phyloP scores from a whole-genome alignment of 2,888 invertebrate species.

The Clitarchus hookeri region DNA sequence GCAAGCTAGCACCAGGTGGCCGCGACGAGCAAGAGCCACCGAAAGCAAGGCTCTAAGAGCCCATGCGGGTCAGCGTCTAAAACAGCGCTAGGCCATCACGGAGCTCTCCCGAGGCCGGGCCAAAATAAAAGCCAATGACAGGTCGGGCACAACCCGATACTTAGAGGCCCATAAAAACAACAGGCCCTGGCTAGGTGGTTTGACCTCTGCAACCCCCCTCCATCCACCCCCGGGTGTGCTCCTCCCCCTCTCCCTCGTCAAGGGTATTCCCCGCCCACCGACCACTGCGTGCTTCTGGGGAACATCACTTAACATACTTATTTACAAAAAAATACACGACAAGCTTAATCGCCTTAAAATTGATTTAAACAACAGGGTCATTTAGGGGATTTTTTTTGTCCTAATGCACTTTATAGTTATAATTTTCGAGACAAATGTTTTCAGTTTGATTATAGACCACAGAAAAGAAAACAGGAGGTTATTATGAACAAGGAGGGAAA shows the following conservation, averaged over 20 bases:
- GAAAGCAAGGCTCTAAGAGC: no score
- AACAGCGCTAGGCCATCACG: no score
- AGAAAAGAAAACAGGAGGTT: slow-evolving; percentile 11
- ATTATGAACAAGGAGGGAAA: neutral
- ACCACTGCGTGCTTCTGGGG: neutral
- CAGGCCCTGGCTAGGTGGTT: slow-evolving; percentile 17
- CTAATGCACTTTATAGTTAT: slow-evolving; percentile 17
- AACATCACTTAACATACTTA: neutral
- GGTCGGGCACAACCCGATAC: slow-evolving; percentile 28
- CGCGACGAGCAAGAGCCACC: no score
- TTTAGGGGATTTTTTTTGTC: slow-evolving; percentile 10
- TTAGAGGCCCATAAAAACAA: slow-evolving; percentile 30
- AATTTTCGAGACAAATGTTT: slow-evolving; percentile 21
- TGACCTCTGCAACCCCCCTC: slow-evolving; percentile 22
- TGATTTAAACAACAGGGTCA: slow-evolving; percentile 39
- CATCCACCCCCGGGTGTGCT: neutral
- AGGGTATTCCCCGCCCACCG: neutral
- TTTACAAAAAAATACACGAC: slow-evolving; percentile 28
- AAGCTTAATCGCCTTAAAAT: slow-evolving; percentile 40
- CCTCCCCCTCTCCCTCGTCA: neutral
- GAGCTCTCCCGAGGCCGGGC: neutral
- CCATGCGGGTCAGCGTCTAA: no score
- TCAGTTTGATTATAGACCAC: slow-evolving; percentile 17
- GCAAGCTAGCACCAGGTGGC: no score
- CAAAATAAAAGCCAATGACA: slow-evolving; percentile 32